Base-by-base conservation (phyloP, 64 coral and sea anemone species). In the Montipora sp. region DNA sequence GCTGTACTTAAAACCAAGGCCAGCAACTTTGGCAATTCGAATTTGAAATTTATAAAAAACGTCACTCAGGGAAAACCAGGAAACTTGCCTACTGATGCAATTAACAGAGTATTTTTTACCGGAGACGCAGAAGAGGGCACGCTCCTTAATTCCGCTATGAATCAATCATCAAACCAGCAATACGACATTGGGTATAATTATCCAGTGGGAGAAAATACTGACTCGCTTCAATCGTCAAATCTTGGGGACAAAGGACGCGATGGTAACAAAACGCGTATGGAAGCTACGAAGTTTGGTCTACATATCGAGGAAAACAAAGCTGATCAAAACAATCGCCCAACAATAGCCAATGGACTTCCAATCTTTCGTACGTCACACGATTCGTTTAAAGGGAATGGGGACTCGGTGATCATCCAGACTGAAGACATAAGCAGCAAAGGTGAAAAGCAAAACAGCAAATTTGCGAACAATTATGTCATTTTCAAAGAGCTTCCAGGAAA, bases 61-160 rank as follows among this genome's bases (percentile, higher is more conserved):
- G 24, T 71, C 18, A 49, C 47, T 1, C 66, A 7, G 18, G 20
- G 8, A 11, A 48, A 71, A 50, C 18, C 65, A 48, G 63, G 49
- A 18, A 47, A 46, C 8, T 14, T 45, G 71, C n/a, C 49, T 2
- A 19, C 8, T 22, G 10, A 22, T 71, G 65, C 2, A 13, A 3
- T 21, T 18, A 48, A 70, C 14, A 63, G 60, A 48, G 9, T 85
- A 8, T 45, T 85, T 50, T 27, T 85, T 3, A 71, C 44, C 0
- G 82, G 82, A 20, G 66, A 48, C 45, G 82, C 82, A 7, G 82
- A 85, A 66, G 82, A 85, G 4, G 82, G 46, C 12, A 46, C 16
- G 11, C 2, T 16, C 7, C 47, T 2, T 71, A 49, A 20, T 85
- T 47, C 45, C 8, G 63, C 18, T 5, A 2, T 12, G 65, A 49